phyloP scores from a whole-genome alignment of 1,140 invertebrate genomes.

The Pinna nobilis region DNA sequence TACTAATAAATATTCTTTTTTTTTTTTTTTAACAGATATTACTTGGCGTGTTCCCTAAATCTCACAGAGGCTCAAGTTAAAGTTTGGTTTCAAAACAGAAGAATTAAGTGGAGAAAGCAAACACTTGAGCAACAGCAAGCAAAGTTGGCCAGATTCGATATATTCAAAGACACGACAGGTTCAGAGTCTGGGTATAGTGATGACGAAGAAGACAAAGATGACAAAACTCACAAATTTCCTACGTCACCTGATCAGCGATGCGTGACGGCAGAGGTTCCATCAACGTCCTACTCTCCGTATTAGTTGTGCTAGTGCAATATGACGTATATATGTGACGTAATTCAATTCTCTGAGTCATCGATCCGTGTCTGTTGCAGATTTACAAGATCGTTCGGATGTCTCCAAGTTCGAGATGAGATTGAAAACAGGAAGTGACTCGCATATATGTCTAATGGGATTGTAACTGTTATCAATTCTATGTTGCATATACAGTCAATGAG shows the following conservation, averaged over 20 bases:
- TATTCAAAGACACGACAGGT: constrained; percentile 52
- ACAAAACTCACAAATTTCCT: background rate
- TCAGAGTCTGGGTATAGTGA: constrained; percentile 46
- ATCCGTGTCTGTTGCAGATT: too few species aligned
- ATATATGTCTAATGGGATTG: too few species aligned
- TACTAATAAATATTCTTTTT: background rate
- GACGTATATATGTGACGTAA: too few species aligned
- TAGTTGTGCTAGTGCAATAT: too few species aligned
- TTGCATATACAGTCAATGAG: too few species aligned
- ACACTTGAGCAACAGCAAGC: constrained; percentile 94
- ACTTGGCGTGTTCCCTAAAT: constrained; percentile 69
- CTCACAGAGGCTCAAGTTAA: constrained; percentile 84
- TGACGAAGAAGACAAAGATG: constrained; percentile 14
- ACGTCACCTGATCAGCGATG: constrained; percentile 25
- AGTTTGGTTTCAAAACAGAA: constrained; percentile 97
- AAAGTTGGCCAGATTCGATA: constrained; percentile 81
- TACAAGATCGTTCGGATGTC: too few species aligned
- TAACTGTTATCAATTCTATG: too few species aligned
- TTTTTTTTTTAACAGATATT: constrained; percentile 64
- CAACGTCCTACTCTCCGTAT: background rate
- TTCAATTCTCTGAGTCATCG: too few species aligned
- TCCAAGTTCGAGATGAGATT: too few species aligned
- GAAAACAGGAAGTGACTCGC: too few species aligned
- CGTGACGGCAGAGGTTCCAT: constrained; percentile 19
- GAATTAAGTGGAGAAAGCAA: constrained; percentile 97